Base-by-base conservation (phyloP, 2,113 vertebrate species). In the Oncorhynchus nerka region DNA sequence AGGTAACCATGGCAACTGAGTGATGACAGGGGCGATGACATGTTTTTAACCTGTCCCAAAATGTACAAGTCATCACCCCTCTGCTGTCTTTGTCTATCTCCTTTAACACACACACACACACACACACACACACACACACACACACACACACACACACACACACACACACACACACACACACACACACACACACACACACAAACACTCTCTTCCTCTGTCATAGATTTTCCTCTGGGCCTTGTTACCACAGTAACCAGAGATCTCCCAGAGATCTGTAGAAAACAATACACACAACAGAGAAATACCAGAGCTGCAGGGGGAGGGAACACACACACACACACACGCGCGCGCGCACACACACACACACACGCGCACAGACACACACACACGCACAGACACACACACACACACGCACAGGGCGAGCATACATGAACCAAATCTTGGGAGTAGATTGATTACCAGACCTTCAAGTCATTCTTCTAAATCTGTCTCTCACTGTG, bases 171-270 rank as follows among this genome's bases (percentile, higher is more conserved):
- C 34, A 39, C 34, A 39, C 34, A 39, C 34, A 39, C 34, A 39
- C 34, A 39, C 59, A n/a, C 59, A 19, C 57, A 20, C 57, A 61
- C 57, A 49, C 9, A 49, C 48, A 34, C 48, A 51, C 49, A 51
- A 7, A 22, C 11, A n/a, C n/a, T 62, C 39, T 48, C 70, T 75
- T 69, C 71, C 51, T 77, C 11, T 28, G 61, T 8, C 15, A 26
- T 67, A 26, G 71, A 71, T 67, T 30, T 83, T 61, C 79, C 82
- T 83, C 75, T 15, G 51, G 76, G 84, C 73, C 19, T 39, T 22
- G 68, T 90, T 79, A 61, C 87, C 86, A 88, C 62, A 70, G 84
- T 74, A 85, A 87, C 84, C 15, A 24, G 75, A 81, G 71, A 85
- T 81, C 70, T 83, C 78, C 77, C 76, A 74, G 74, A 81, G 74